phyloP scores from a whole-genome alignment of 2,797 vertebrate species.

The Eospalax fontanierii region DNA sequence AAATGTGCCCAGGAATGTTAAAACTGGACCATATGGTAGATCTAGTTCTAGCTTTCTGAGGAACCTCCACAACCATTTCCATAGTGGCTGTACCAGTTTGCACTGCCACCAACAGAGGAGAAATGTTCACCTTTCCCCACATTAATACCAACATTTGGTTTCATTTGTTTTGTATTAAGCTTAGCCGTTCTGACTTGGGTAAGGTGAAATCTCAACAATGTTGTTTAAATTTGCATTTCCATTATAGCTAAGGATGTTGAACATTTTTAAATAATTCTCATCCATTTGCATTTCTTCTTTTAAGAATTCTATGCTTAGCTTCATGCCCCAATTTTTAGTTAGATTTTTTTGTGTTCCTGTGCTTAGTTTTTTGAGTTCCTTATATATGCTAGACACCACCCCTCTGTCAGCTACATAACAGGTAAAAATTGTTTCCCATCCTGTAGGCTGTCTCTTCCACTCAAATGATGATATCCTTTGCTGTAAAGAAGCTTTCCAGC shows the following conservation, averaged over 20 bases:
- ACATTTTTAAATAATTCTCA: not conserved
- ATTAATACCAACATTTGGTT: conserved; percentile 1
- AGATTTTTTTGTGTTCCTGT: not conserved
- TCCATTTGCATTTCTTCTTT: not conserved
- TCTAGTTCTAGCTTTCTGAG: not conserved
- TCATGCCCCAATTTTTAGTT: not conserved
- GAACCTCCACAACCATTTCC: not conserved
- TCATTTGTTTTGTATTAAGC: not conserved
- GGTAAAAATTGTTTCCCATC: not conserved
- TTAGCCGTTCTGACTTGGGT: not conserved
- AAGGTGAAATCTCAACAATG: not conserved
- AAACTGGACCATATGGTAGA: not conserved
- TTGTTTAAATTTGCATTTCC: not conserved
- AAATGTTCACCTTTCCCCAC: not conserved
- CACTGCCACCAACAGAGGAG: not conserved
- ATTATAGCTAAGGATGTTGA: not conserved
- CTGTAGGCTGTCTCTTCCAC: not conserved
- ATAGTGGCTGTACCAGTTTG: conserved; percentile 1
- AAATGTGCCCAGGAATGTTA: not conserved
- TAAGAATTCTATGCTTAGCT: not conserved
- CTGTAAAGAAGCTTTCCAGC: not conserved
- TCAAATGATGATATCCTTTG: not conserved
- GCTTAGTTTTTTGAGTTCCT: not conserved
- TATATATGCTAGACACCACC: not conserved
- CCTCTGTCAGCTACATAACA: not conserved